Evolutionary conservation across 1,140 invertebrate genomes (phyloP), one percentile per base, ranked within the genome.

Genomic region (Drosophila truncata): DNA sequence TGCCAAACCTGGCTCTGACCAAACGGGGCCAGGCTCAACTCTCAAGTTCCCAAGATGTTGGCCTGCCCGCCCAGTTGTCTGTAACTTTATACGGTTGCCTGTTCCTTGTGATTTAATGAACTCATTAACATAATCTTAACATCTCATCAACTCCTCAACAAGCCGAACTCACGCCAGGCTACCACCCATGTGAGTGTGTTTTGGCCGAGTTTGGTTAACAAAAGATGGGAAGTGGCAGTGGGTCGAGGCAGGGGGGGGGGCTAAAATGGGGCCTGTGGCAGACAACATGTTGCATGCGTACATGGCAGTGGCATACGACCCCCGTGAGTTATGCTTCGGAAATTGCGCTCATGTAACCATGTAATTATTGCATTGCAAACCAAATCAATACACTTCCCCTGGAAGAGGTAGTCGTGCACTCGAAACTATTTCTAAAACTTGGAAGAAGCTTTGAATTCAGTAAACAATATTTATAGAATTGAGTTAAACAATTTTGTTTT

Each of bases 91-190:
- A 55, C 57, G 57, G 37, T 20, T 72, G 65, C 69, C 70, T 84
- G 84, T 74, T 71, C 47, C 70, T 79, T 73, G 78, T 88, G 85
- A 85, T 84, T 90, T 90, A 90, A 88, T 88, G 81, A 88, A 85
- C 85, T 88, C 81, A 90, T 88, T 88, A 88, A 85, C 85, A 88
- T 88, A 88, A 88, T 88, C 85, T 88, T 90, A 85, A 85, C 78
- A 85, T 90, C 81, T 81, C 85, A 90, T 90, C 85, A 88, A 81
- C 64, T 85, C 64, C 69, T 81, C 50, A 78, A 84, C 81, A 78
- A 78, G 85, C 41, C 76, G 47, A 79, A 74, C 58, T 76, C 65
- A 66, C 41, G 61, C 50, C 66, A 78, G 49, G 60, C 61, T n/a
- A 62, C 62, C 18, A 52, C 8, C 52, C 52, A 55, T 55, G 33